Evolutionary conservation across 1,140 invertebrate genomes (phyloP), one percentile per base, ranked within the genome.

Genomic region (Cephus cinctus): DNA sequence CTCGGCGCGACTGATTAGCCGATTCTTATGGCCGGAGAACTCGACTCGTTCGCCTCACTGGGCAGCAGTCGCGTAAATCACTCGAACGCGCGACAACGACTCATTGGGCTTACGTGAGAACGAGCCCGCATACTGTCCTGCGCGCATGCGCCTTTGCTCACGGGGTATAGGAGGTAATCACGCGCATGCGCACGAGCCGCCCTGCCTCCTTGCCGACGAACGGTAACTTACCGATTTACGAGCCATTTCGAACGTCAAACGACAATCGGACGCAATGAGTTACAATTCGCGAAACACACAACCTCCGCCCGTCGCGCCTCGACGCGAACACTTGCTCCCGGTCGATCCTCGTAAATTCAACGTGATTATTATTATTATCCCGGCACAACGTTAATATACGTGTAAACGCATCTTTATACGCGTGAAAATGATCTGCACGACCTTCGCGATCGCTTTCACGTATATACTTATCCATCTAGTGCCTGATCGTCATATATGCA

Each of bases 221-320:
- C 45, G n/a, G 52, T 62, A 50, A 60, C 59, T 57, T 60, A 54
- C 50, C 51, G 46, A 60, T 60, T 60, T 57, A 61, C 49, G 52
- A 48, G 31, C 50, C 48, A 34, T 35, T 20, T n/a, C 44, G 19
- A 45, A 50, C 48, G 43, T 25, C 30, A 12, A 50, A 53, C 43
- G 54, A 58, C 57, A 54, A 62, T 62, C 51, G 50, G 21, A 43
- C n/a, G n/a, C 56, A 56, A 60, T 56, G 55, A 58, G 50, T 56
- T 52, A 52, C 49, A 50, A 54, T 40, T 57, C 40, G 54, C 47
- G 47, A 20, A 12, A 38, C 35, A 6, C 35, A 16, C 35, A 38
- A 12, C 35, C 21, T 16, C 21, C 21, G 35, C 35, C 16, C 35
- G 18, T 18, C 35, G 35, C 12, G 35, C 35, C 35, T 11, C 35